Evolutionary conservation across 2,888 invertebrate species (phyloP).

Genomic region (Entomobrya proxima): DNA sequence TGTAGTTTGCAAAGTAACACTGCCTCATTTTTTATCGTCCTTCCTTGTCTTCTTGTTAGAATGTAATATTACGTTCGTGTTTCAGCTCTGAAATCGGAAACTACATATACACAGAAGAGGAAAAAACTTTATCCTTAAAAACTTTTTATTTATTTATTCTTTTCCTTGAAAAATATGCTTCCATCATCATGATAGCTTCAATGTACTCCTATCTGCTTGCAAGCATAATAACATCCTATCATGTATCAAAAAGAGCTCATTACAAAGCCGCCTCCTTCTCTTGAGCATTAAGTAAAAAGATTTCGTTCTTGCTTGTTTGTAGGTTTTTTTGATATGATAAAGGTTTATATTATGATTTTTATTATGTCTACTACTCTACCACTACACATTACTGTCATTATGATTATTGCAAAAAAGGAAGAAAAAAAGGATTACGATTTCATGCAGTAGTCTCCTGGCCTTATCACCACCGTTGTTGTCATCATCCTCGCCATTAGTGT

Average conservation of each 20-base stretch:
- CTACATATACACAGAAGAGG: neutral
- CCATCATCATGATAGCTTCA: no score
- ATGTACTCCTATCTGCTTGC: no score
- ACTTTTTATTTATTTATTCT: slow-evolving; percentile 4
- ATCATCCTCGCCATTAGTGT: neutral
- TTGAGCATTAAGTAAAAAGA: neutral
- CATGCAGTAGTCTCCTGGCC: neutral
- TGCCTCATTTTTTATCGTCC: neutral
- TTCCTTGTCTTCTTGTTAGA: neutral
- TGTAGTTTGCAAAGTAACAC: no score
- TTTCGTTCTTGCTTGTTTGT: neutral
- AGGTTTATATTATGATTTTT: neutral
- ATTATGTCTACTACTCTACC: neutral
- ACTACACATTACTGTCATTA: neutral
- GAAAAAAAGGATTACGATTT: slow-evolving; percentile 29
- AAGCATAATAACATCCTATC: neutral
- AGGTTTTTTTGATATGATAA: neutral
- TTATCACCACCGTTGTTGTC: neutral
- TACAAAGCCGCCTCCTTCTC: slow-evolving; percentile 1
- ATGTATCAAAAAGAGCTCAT: slow-evolving; percentile 54
- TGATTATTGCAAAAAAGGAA: slow-evolving; percentile 9
- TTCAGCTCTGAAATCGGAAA: slow-evolving; percentile 37
- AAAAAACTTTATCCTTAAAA: neutral
- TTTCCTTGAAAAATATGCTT: neutral
- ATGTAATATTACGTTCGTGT: neutral